Evolutionary conservation across 2,888 invertebrate genomes (phyloP).

Genomic region (Gymnoscelis rufifasciata): DNA sequence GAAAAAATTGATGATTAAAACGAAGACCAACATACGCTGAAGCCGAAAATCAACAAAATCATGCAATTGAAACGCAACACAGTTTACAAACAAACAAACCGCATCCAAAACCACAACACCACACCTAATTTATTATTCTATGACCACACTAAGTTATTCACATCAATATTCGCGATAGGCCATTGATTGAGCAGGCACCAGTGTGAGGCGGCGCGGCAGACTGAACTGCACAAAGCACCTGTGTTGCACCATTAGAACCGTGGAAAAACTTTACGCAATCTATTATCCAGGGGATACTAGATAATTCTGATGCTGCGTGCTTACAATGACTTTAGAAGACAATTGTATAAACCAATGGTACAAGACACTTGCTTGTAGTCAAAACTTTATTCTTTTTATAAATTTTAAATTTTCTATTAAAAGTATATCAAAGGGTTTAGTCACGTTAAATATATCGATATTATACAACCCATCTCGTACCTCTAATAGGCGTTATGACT

Average conservation of each 20-base stretch:
- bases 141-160: constrained; percentile 20
- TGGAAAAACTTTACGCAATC: constrained; percentile 75
- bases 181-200: constrained; percentile 34
- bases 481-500: no score
- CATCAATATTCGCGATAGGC: constrained; percentile 13
- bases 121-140: no score
- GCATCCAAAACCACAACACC: constrained; percentile 27
- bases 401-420: no score
- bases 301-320: constrained; percentile 44
- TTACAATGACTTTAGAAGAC: neutral
- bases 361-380: no score
- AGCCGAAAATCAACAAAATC: neutral
- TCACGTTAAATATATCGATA: no score
- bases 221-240: constrained; percentile 48
- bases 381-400: no score
- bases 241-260: constrained; percentile 70
- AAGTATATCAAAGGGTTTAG: no score
- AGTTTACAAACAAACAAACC: constrained; percentile 35
- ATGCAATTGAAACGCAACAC: neutral
- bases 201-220: constrained; percentile 63
- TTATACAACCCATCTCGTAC: no score
- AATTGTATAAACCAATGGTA: no score
- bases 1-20: no score
- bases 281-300: constrained; percentile 63
- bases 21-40: no score